phyloP scores from a whole-genome alignment of 1,140 invertebrate genomes.

The Drosophila tropicalis region DNA sequence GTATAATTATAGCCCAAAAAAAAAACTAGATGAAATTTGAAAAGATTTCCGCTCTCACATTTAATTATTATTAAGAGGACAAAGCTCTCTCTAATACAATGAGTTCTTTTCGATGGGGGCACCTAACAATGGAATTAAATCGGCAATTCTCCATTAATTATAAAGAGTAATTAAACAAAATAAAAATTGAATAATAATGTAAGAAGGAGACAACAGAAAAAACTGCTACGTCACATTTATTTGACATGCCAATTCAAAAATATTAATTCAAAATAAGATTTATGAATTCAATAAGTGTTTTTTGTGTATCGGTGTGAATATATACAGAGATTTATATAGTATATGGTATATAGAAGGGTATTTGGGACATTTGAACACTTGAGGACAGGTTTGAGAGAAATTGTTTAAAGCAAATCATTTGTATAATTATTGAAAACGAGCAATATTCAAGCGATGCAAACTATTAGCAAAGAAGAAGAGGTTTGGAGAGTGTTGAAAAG shows the following conservation, averaged over 20 bases:
- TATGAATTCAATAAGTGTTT: conserved; percentile 15
- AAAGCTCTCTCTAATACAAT: conserved; percentile 7
- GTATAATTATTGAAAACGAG: conserved; percentile 12
- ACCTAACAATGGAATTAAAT: neutral
- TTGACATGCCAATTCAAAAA: conserved; percentile 56
- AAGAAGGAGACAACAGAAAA: conserved; percentile 34
- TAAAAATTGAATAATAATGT: conserved; percentile 28
- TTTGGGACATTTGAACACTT: neutral
- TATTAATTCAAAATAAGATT: conserved; percentile 32
- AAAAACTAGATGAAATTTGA: conserved; percentile 28
- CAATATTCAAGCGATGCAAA: conserved; percentile 13
- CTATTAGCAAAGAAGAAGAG: neutral
- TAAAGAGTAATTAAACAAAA: conserved; percentile 51
- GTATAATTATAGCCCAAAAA: conserved; percentile 22
- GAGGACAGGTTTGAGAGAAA: neutral
- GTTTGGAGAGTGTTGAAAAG: neutral
- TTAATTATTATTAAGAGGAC: conserved; percentile 11
- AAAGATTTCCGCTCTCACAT: conserved; percentile 46
- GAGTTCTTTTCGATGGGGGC: conserved; percentile 1
- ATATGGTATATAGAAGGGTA: conserved; percentile 5
- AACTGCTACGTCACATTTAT: conserved; percentile 49
- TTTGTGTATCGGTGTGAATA: neutral
- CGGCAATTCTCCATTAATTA: conserved; percentile 51
- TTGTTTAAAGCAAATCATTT: conserved; percentile 1
- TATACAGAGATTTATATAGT: neutral